These are phyloP conservation scores for Philaethria dido DNA, from an alignment of 2,888 invertebrate genomes.

Conservation along the genomic window DNA sequence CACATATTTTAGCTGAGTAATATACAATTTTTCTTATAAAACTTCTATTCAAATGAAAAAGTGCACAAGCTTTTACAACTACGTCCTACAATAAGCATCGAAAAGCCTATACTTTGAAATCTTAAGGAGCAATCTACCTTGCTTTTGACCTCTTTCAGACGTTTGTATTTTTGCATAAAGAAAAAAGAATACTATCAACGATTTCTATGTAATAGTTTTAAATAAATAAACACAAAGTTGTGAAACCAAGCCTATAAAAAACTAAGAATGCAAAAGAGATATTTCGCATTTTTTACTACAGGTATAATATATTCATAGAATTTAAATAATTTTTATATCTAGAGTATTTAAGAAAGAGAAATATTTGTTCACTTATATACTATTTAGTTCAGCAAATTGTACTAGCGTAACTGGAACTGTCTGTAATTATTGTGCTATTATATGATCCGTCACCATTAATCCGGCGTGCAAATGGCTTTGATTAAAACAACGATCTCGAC, in stretches of 20 bases:
- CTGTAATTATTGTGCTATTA: not conserved
- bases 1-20: not conserved
- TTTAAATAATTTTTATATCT: not conserved
- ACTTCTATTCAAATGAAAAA: slow-evolving; percentile 9
- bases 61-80: slow-evolving; percentile 16
- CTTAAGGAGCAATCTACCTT: slow-evolving; percentile 34
- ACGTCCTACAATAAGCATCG: slow-evolving; percentile 32
- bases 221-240: not conserved
- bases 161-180: slow-evolving; percentile 17
- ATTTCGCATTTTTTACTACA: no score
- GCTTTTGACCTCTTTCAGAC: slow-evolving; percentile 27
- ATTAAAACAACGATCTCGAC: not conserved
- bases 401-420: slow-evolving; percentile 11
- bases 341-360: not conserved
- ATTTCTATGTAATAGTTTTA: not conserved
- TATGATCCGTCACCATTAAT: not conserved
- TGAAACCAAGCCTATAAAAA: not conserved
- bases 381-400: not conserved
- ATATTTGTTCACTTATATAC: not conserved
- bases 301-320: not conserved
- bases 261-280: not conserved
- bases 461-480: not conserved
- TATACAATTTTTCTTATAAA: not conserved
- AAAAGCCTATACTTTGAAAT: slow-evolving; percentile 33
- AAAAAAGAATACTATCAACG: not conserved